Evolutionary conservation across 2,113 vertebrate genomes (phyloP).

Genomic region (Rhinoptilus africanus): DNA sequence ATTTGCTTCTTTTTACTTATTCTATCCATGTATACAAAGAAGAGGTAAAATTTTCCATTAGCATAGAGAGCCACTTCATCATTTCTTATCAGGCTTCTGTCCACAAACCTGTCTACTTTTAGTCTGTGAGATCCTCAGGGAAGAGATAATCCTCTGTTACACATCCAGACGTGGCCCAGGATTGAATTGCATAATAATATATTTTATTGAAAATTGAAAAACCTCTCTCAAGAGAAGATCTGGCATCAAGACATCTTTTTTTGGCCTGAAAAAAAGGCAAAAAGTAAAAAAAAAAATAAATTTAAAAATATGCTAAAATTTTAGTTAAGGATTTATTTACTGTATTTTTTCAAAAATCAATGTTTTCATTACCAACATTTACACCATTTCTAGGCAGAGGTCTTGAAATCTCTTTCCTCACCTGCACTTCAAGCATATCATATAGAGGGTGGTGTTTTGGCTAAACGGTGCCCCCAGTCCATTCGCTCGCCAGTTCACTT

Average conservation of each 20-base stretch:
- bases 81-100: background rate
- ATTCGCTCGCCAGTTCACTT: background rate
- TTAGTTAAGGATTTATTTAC: background rate
- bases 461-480: accelerated
- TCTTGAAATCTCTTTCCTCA: background rate
- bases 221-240: background rate
- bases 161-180: background rate
- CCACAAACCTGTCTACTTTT: background rate
- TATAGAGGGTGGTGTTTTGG: background rate
- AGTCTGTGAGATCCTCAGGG: background rate
- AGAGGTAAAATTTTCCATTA: background rate
- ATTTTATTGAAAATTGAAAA: background rate
- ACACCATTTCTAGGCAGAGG: background rate
- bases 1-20: background rate
- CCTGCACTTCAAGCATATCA: accelerated
- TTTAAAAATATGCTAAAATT: background rate
- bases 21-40: background rate
- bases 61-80: background rate
- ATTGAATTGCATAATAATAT: background rate
- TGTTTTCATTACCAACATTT: background rate
- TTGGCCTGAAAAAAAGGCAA: background rate
- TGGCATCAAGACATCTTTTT: background rate
- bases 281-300: background rate
- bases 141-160: background rate
- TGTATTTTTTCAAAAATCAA: background rate